Evolutionary conservation across 2,113 vertebrate species (phyloP), one percentile per base, ranked within the genome.

Genomic region (Saguinus midas): DNA sequence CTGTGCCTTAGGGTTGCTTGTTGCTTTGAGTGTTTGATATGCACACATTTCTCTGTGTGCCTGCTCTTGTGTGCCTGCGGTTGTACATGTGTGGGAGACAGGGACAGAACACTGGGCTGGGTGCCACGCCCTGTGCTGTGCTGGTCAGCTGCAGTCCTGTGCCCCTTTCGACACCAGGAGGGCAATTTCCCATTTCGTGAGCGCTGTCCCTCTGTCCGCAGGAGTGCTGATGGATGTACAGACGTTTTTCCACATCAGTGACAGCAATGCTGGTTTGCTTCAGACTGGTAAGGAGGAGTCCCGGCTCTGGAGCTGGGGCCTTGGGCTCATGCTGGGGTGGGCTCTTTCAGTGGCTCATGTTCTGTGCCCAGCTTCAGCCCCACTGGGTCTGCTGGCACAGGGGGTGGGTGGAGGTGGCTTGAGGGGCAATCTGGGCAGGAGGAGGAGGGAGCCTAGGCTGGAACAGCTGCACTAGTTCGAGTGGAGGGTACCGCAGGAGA

Each of bases 181-280:
- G 50, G 78, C 85, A 25, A 3, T 52, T 64, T 92, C 73, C 82
- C 12, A 7, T n/a, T 52, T 90, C 57, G 32, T 11, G 37, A 94
- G 75, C 0, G 0, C n/a, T 10, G 40, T 87, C 81, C 5, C 1
- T 98, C 94, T 73, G 85, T 89, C 94, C 87, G 70, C 98, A 99
- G 99, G 99, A 32, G 99, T 99, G 81, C 97, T 99, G 95, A 98
- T 99, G 0, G 99, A 99, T 92, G 99, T 99, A 97, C 99, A 99
- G 98, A 98, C 98, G 96, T 98, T 99, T 97, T 99, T 99, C 85
- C 95, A 95, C 0, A 99, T 99, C 78, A 98, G 98, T 6, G 99
- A 99, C 98, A 99, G 99, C 0, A 97, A 98, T 23, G 99, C 99
- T 50, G 99, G 99, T 95, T 98, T 99, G 98, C 94, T 99, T 94